phyloP scores from a whole-genome alignment of 2,113 vertebrate species.

The Daphoenositta chrysoptera region DNA sequence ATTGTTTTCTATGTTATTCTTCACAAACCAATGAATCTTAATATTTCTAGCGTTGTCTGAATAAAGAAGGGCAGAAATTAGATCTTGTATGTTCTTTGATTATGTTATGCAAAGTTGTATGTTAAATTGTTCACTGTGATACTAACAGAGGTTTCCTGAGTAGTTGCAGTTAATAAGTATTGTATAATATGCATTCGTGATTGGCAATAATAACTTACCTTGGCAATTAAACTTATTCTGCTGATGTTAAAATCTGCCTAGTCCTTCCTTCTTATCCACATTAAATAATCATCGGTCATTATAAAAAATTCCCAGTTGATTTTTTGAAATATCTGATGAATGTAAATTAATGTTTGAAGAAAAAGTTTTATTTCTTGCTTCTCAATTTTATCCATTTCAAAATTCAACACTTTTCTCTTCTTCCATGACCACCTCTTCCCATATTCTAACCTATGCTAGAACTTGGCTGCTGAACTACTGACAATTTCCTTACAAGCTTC shows the following conservation, averaged over 20 bases:
- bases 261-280: background rate
- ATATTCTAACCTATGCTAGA: background rate
- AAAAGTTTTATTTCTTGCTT: background rate
- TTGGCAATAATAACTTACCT: background rate
- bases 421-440: background rate
- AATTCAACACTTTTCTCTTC: background rate
- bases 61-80: background rate
- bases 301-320: background rate
- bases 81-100: background rate
- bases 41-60: background rate
- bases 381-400: background rate
- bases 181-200: background rate
- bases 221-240: background rate
- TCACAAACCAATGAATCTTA: background rate
- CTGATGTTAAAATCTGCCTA: background rate
- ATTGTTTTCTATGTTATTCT: background rate
- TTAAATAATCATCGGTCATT: background rate
- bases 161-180: background rate
- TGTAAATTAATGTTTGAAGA: background rate
- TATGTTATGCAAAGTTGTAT: background rate
- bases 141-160: background rate
- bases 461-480: background rate
- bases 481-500: background rate
- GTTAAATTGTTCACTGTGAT: background rate
- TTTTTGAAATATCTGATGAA: background rate